A percentile compares a stretch with the other conserved stretches of the same genome.
Conservation (phyloP, 2,888 invertebrate genomes). For the Seira ritae region DNA sequence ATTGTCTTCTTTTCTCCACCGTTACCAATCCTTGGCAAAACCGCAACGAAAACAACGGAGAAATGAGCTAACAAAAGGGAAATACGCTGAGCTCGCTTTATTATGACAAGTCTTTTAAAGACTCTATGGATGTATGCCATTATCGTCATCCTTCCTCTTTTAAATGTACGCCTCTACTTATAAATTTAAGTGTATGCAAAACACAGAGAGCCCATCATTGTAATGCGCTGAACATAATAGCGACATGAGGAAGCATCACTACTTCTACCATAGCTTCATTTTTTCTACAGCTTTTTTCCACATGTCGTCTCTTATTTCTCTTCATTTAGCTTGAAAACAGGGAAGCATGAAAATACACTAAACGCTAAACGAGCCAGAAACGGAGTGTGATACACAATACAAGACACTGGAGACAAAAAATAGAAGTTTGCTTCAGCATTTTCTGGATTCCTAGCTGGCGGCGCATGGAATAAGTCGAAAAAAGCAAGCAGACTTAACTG, state of each 20-base stretch:
- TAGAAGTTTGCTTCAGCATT: background rate
- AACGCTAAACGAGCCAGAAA: background rate
- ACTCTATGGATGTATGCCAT: background rate
- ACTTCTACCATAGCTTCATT: background rate
- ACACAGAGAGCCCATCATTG: background rate
- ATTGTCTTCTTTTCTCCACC: too few relatives aligned
- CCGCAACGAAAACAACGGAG: too few relatives aligned
- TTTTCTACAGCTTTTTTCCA: background rate
- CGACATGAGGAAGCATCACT: background rate
- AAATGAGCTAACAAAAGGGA: background rate
- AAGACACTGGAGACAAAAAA: constrained; percentile 16
- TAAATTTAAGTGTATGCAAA: background rate
- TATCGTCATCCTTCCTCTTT: background rate
- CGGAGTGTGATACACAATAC: background rate
- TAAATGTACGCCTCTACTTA: too few relatives aligned
- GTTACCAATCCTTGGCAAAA: too few relatives aligned
- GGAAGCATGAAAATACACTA: background rate
- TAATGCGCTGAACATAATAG: background rate
- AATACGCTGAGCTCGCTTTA: background rate
- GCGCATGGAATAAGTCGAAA: background rate
- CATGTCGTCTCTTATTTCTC: constrained; percentile 21
- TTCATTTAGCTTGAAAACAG: constrained; percentile 32
- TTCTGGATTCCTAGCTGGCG: background rate
- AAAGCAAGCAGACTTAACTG: background rate
- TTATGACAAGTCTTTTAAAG: background rate